Percentiles rank a stretch among this genome's conserved stretches.
phyloP scores from a whole-genome alignment of 2,113 vertebrate species.

The Daboia siamensis region DNA sequence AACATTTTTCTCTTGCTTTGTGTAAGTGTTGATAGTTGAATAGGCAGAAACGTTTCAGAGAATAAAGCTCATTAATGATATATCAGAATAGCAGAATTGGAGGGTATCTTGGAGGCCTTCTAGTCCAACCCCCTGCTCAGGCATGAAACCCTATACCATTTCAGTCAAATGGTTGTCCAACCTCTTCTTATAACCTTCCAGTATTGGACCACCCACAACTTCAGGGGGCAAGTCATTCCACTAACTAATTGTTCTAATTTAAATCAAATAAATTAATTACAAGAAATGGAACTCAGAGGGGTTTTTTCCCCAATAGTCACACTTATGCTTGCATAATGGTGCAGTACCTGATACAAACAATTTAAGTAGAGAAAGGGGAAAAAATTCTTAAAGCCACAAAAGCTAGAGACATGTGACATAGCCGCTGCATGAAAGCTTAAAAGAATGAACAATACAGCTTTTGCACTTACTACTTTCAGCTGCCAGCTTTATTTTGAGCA shows the following conservation, averaged over 20 bases:
- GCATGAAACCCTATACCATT: background rate
- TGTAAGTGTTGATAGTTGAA: slow-evolving; percentile 47
- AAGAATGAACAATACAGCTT: background rate
- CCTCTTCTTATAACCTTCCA: background rate
- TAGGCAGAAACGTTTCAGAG: slow-evolving; percentile 42
- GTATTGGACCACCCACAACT: background rate
- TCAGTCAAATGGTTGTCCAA: background rate
- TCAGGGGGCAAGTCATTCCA: background rate
- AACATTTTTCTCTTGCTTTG: slow-evolving; percentile 47
- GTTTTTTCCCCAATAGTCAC: background rate
- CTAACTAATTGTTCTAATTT: background rate
- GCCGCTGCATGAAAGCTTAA: background rate
- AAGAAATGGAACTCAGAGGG: background rate
- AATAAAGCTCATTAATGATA: slow-evolving; percentile 32
- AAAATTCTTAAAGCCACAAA: background rate
- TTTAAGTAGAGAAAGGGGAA: background rate
- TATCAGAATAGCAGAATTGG: slow-evolving; percentile 9
- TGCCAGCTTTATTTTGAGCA: background rate
- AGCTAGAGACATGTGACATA: background rate
- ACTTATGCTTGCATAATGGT: background rate
- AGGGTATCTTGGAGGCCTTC: background rate
- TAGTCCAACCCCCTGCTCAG: background rate
- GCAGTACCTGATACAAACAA: background rate
- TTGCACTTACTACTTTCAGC: background rate
- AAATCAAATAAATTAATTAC: background rate